Evolutionary conservation across 2,888 invertebrate genomes (phyloP).

Genomic region (Byasa hedistus): DNA sequence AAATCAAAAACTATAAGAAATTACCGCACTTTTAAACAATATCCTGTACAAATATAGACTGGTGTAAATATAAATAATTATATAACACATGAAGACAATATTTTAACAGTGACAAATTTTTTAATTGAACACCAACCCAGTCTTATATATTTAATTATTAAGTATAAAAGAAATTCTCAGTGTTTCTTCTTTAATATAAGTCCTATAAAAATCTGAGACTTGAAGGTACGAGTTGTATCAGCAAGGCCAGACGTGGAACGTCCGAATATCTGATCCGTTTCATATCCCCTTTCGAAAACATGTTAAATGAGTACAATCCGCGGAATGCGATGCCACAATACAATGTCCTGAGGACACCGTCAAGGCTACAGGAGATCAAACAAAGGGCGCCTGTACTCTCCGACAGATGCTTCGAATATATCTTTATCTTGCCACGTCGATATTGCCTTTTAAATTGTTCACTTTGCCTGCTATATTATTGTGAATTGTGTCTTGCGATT

Average conservation of each 20-base stretch:
- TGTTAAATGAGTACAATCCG: constrained; percentile 37
- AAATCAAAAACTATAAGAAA: background rate
- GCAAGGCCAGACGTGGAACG: background rate
- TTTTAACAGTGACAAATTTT: too few species aligned
- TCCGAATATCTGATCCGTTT: constrained; percentile 2
- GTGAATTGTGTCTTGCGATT: background rate
- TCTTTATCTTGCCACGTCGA: background rate
- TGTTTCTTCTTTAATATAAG: too few species aligned
- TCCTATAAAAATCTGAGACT: too few species aligned
- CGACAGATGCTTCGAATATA: constrained; percentile 28
- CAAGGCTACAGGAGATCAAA: constrained; percentile 39
- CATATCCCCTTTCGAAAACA: constrained; percentile 35
- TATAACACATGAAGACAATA: too few species aligned
- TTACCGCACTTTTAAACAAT: background rate
- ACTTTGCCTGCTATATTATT: background rate
- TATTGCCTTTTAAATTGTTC: constrained; percentile 7
- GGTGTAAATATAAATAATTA: background rate
- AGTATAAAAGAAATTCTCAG: too few species aligned
- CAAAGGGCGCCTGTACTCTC: constrained; percentile 39
- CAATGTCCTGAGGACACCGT: constrained; percentile 38
- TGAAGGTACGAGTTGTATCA: background rate
- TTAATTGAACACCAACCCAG: too few species aligned
- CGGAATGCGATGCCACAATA: constrained; percentile 41
- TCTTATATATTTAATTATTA: too few species aligned
- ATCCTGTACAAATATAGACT: background rate